Base-by-base conservation (phyloP, 2,888 invertebrate genomes). In the Pterobdella sp. region DNA sequence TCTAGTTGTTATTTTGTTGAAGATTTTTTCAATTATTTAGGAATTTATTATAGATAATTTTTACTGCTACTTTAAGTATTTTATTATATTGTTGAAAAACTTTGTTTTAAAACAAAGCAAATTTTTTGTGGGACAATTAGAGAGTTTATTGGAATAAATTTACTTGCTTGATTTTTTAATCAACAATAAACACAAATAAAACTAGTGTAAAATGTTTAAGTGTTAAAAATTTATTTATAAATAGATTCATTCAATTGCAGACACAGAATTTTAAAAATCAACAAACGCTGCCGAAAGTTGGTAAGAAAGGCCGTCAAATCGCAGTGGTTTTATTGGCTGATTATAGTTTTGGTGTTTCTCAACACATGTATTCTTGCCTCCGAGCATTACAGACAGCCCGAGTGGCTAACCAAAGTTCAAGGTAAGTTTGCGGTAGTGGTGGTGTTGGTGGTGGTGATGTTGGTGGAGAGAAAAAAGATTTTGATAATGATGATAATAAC, bases 321-420 rank as follows among this genome's bases (percentile, higher is more conserved):
- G 0, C 95, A 97, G 85, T 92, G 91, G 22, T 98, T 98, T 85
- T 99, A 99, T 86, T 99, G 98, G 98, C 88, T 95, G 75, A 96
- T 98, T 85, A 98, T 98, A 82, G 88, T 97, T 72, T 88, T 98
- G 78, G 98, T 99, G 78, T 96, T 98, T 85, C 87, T 99, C 76
- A 98, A 98, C 85, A 99, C 98, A 0, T 91, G 91, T 72, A 95
- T 98, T 75, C 87, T 98, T 78, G 97, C 98, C 74, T 94, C 96
- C 34, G 98, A 98, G 85, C 97, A 98, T 86, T 93, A 97, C 83
- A 86, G 87, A 82, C 98, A 99, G 85, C 93, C 93, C 0, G 83
- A 86, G 67, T 98, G 96, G 96, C 86, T 98, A 79, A 94, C 97
- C 82, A 87, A 90, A 75, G 97, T 99, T 86, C 98, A 98, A 88